Percentiles rank a stretch among this genome's conserved stretches.
phyloP scores from a whole-genome alignment of 2,797 vertebrate species.

The Spatula clypeata region DNA sequence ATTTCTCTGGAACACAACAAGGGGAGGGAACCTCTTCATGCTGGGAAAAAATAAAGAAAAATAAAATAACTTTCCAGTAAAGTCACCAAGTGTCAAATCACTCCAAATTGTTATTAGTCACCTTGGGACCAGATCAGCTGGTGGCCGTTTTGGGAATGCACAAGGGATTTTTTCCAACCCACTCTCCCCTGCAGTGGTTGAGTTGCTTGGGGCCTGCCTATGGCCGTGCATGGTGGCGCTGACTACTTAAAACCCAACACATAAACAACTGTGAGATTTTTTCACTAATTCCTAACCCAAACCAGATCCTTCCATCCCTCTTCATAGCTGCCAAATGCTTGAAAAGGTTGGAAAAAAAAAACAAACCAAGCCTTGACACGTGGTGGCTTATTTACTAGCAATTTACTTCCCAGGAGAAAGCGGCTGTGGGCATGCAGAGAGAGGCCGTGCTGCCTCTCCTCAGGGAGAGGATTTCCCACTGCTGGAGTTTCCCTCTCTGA shows the following conservation, averaged over 20 bases:
- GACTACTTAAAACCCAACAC: neutral
- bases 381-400: neutral
- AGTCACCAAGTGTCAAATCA: conserved; percentile 14
- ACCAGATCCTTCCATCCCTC: neutral
- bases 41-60: neutral
- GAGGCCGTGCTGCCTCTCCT: neutral
- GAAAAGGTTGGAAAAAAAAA: neutral
- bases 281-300: neutral
- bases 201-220: neutral
- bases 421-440: neutral
- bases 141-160: neutral
- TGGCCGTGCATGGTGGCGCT: accelerated
- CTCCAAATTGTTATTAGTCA: conserved; percentile 45
- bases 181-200: neutral
- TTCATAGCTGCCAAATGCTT: neutral
- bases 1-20: conserved; percentile 18
- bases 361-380: neutral
- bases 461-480: neutral
- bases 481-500: neutral
- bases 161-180: neutral
- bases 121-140: neutral
- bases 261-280: neutral
- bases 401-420: neutral
- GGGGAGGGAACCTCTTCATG: neutral
- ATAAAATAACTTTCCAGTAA: conserved; percentile 37